Percentiles rank a stretch among this genome's conserved stretches.
Evolutionary conservation across 2,113 vertebrate genomes (phyloP).

Genomic region (Rana temporaria): DNA sequence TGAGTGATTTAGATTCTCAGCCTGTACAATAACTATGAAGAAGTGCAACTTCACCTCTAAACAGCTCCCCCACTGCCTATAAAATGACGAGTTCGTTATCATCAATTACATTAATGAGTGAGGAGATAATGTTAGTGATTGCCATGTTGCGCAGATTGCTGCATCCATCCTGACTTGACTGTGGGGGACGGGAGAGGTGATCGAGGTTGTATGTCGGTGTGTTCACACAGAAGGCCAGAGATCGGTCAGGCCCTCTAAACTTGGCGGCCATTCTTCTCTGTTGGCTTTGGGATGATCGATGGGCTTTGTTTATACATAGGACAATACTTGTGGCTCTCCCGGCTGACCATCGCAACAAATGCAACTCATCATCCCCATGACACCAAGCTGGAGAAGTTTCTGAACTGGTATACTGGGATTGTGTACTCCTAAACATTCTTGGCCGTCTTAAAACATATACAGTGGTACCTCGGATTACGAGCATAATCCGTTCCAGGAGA

Average conservation of each 20-base stretch:
- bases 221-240: neutral
- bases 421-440: too few relatives aligned
- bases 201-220: neutral
- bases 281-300: neutral
- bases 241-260: neutral
- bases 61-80: slow-evolving; percentile 41
- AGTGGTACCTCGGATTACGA: too few relatives aligned
- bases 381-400: too few relatives aligned
- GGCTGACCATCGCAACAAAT: neutral
- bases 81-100: slow-evolving; percentile 26
- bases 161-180: neutral
- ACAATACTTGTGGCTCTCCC: neutral
- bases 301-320: neutral
- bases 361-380: too few relatives aligned
- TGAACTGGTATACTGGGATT: too few relatives aligned
- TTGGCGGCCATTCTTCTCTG: neutral
- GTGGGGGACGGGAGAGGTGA: neutral
- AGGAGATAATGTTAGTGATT: slow-evolving; percentile 23
- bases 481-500: too few relatives aligned
- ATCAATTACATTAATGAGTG: slow-evolving; percentile 49
- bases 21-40: slow-evolving; percentile 8
- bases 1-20: slow-evolving; percentile 32
- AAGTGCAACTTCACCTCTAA: slow-evolving; percentile 28
- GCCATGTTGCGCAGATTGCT: neutral
- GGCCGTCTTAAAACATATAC: too few relatives aligned